Conservation (phyloP, 1,140 invertebrate genomes). For the Olivierus martensii region DNA sequence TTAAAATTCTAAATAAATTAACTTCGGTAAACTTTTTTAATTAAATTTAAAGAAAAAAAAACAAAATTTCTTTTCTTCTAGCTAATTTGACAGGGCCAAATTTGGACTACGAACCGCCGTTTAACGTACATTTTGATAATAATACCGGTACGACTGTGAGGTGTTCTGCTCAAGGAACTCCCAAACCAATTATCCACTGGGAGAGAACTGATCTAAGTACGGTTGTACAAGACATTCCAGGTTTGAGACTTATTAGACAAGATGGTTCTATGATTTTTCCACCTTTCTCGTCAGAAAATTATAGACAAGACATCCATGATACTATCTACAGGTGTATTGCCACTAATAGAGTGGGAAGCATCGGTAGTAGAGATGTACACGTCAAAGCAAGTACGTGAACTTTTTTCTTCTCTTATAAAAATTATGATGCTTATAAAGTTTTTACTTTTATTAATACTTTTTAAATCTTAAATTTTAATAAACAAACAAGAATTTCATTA, state of each 20-base stretch:
- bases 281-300: conserved; percentile 80
- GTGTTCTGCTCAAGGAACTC: conserved; percentile 77
- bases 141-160: conserved; percentile 81
- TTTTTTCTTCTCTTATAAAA: neutral
- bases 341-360: conserved; percentile 69
- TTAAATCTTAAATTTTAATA: too few species aligned
- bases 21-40: too few species aligned
- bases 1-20: too few species aligned
- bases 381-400: conserved; percentile 77
- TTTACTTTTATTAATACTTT: too few species aligned
- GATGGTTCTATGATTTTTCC: conserved; percentile 84
- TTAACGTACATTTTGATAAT: conserved; percentile 82
- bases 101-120: conserved; percentile 78
- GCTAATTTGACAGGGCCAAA: conserved; percentile 48
- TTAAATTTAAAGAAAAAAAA: too few species aligned
- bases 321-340: conserved; percentile 85
- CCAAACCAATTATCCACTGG: conserved; percentile 79
- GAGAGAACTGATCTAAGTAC: conserved; percentile 39
- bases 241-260: neutral
- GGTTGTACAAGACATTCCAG: neutral
- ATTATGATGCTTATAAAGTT: too few species aligned
- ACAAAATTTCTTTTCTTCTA: too few species aligned
- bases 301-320: conserved; percentile 81
- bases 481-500: too few species aligned
- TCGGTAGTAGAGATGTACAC: conserved; percentile 80